These are phyloP conservation scores for Noturus placidus DNA, from an alignment of 2,113 vertebrate genomes.

Conservation along the genomic window DNA sequence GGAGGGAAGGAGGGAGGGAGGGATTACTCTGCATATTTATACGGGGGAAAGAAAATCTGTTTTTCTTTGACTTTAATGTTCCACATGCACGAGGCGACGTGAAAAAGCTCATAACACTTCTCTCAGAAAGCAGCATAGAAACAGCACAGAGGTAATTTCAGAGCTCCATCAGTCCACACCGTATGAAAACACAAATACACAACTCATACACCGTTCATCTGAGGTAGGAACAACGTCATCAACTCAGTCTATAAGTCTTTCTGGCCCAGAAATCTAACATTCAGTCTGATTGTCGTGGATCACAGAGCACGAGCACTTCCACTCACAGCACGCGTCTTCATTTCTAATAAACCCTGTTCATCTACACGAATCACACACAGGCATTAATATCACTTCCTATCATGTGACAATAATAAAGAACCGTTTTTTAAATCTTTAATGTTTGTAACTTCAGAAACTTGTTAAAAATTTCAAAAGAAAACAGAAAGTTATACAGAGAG, in stretches of 20 bases:
- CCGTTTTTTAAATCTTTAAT: neutral
- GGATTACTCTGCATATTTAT: constrained; percentile 35
- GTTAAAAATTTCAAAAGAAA: constrained; percentile 30
- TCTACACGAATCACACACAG: constrained; percentile 40
- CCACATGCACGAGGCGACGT: constrained; percentile 38
- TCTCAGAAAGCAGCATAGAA: constrained; percentile 36
- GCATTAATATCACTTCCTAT: constrained; percentile 1
- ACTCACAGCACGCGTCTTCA: neutral
- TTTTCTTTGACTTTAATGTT: constrained; percentile 40
- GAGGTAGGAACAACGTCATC: constrained; percentile 52
- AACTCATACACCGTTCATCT: constrained; percentile 35
- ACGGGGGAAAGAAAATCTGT: constrained; percentile 3
- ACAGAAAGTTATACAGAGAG: constrained; percentile 15
- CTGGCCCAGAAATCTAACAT: constrained; percentile 30
- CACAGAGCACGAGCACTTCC: no score
- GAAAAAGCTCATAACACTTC: constrained; percentile 26
- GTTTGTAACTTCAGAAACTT: constrained; percentile 4
- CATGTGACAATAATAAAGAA: constrained; percentile 30
- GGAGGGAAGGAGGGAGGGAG: neutral
- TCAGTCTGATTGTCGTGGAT: constrained; percentile 49
- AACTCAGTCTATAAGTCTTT: constrained; percentile 33
- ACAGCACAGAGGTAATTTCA: constrained; percentile 49
- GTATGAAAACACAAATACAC: constrained; percentile 28
- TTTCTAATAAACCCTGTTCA: constrained; percentile 28
- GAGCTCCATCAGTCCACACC: constrained; percentile 37